Evolutionary conservation across 2,797 vertebrate genomes (phyloP).

Genomic region (Crypturellus tataupa): DNA sequence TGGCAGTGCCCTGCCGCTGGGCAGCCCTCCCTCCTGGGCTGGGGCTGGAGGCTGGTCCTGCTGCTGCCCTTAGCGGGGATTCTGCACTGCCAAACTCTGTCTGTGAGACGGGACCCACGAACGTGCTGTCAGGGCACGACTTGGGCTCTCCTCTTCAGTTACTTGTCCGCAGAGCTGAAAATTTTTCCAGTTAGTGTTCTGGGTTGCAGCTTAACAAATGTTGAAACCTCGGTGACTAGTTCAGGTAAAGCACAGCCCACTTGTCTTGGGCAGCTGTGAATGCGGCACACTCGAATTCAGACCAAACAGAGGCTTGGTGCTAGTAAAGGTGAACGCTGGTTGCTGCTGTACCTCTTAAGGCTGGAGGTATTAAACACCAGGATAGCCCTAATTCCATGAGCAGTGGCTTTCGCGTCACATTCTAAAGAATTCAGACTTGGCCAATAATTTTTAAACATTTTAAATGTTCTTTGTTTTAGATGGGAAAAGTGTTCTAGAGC

Average conservation of each 20-base stretch:
- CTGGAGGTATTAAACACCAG: not conserved
- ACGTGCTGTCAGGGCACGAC: not conserved
- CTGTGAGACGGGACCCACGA: not conserved
- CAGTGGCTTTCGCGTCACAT: not conserved
- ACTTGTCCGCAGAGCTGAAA: not conserved
- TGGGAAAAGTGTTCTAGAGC: not conserved
- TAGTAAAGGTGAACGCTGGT: not conserved
- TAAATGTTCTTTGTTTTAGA: not conserved
- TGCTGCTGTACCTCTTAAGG: not conserved
- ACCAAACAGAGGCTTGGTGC: not conserved
- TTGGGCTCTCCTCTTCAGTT: not conserved
- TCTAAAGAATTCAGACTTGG: not conserved
- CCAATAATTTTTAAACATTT: not conserved
- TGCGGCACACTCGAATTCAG: not conserved
- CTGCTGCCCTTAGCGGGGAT: not conserved
- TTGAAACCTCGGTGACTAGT: not conserved
- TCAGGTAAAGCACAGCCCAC: not conserved
- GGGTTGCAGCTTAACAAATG: not conserved
- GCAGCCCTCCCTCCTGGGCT: not conserved
- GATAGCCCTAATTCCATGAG: fast-evolving
- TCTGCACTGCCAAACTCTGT: not conserved
- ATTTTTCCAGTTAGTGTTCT: not conserved
- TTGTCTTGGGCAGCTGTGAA: not conserved
- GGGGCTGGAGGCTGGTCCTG: not conserved
- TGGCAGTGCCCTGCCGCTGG: not conserved